Percentiles rank a stretch among this genome's conserved stretches.
These are phyloP conservation scores for Protonibea diacanthus DNA, from an alignment of 2,797 vertebrate species.

Conservation along the genomic window DNA sequence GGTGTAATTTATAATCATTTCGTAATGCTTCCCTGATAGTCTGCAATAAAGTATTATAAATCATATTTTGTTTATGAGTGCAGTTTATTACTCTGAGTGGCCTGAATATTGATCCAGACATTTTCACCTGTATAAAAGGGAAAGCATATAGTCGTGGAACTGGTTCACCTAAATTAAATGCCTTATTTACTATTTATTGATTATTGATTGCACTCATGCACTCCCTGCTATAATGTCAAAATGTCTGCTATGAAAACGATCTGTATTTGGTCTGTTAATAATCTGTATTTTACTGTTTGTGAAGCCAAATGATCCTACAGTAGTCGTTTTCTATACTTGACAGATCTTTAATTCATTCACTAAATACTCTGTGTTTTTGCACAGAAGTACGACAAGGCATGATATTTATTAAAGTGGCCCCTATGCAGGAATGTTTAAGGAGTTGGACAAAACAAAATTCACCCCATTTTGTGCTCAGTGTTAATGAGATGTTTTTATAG, in stretches of 20 bases:
- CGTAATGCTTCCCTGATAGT: slow-evolving; percentile 49
- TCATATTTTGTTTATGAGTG: neutral
- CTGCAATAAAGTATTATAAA: slow-evolving; percentile 60
- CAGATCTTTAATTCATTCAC: neutral
- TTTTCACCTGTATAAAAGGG: neutral
- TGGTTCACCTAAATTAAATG: neutral
- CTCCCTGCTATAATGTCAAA: neutral
- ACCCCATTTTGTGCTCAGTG: neutral
- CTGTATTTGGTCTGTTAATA: neutral
- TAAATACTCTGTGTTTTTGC: neutral
- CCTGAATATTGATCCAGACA: neutral
- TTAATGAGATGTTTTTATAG: neutral
- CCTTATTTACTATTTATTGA: neutral
- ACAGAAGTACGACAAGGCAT: neutral
- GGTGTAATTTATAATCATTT: slow-evolving; percentile 48
- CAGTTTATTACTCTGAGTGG: slow-evolving; percentile 5
- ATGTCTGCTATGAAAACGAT: neutral
- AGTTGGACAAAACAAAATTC: neutral
- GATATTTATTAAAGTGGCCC: neutral
- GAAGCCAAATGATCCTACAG: neutral
- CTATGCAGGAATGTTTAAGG: neutral
- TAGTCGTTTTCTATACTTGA: neutral
- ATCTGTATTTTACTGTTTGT: neutral
- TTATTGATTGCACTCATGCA: neutral
- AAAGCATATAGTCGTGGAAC: neutral